Evolutionary conservation across 2,797 vertebrate species (phyloP).

Genomic region (Anguilla anguilla): DNA sequence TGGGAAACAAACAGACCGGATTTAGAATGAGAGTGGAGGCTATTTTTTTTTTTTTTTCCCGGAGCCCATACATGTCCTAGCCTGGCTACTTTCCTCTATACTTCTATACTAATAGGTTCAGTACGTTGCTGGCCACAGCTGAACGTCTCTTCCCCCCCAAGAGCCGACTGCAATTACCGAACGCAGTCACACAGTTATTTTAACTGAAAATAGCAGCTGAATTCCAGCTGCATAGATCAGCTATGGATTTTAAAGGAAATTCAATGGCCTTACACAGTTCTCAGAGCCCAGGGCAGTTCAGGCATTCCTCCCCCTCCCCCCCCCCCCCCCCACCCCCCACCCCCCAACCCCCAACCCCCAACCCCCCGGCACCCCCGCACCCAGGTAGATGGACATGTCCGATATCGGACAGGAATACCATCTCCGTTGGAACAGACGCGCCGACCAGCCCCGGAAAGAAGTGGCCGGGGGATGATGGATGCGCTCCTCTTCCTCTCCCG

Average conservation of each 20-base stretch:
- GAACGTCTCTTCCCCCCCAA: neutral
- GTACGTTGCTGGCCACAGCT: neutral
- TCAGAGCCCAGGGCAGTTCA: too few relatives aligned
- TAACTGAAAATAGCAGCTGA: neutral
- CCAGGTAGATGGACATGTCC: neutral
- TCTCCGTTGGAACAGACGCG: neutral
- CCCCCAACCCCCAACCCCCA: too few relatives aligned
- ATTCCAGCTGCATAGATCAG: neutral
- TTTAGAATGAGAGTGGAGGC: neutral
- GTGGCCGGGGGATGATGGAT: neutral
- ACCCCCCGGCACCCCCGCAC: neutral
- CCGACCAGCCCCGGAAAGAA: neutral
- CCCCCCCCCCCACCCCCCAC: too few relatives aligned
- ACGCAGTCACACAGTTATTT: neutral
- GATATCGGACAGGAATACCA: neutral
- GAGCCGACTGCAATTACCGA: neutral
- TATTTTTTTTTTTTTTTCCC: too few relatives aligned
- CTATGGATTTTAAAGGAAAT: neutral
- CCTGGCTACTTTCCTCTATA: neutral
- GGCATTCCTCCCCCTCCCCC: neutral
- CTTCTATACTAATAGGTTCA: neutral
- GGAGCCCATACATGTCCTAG: neutral
- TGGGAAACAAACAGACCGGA: neutral
- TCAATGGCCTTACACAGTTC: neutral
- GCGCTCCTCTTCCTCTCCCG: neutral